Base-by-base conservation (phyloP, 1,140 invertebrate genomes). In the Aphaenogaster rudis region DNA sequence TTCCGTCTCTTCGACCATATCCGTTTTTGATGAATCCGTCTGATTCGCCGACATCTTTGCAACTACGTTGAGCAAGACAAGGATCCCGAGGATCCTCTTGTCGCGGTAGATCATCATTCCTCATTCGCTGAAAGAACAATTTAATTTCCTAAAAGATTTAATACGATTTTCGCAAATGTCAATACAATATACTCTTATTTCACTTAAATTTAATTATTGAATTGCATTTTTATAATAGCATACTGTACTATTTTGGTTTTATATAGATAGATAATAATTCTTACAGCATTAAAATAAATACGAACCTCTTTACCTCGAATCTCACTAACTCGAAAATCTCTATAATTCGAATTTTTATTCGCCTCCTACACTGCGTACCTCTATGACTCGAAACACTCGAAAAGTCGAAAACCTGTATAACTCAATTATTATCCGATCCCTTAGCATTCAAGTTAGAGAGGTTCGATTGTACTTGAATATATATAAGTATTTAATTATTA, bases 71-170 rank as follows among this genome's bases (percentile, higher is more conserved):
- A 91, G 77, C 76, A 93, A 86, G 81, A 92, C 69, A 79, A 95
- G 89, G 92, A 95, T 89, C 92, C 90, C 90, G 69, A 94, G 87
- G 93, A 94, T 89, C 93, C 93, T 86, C 76, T 88, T 91, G 77
- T 88, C 88, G 86, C 82, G 80, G n/a, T 88, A 88, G 86, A 78
- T 87, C 95, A 95, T 95, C 86, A 86, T 94, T 89, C 90, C 90
- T 94, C 92, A 93, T 95, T 93, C 91, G 93, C 93, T 94, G 85
- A 74, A 92, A 92, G 28, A 64, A 5, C 17, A 82, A 82, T 59
- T 48, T 3, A 74, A 21, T 36, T 11, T 48, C 1, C 6, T 45
- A 36, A 59, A 48, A n/a, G 8, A 48, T 42, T 57, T 28, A 72
- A 39, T 42, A n/a, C 59, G 15, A 59, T 67, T 54, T 54, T 39